Conservation (phyloP, 2,888 invertebrate species). For the Oxystoma pomonae region DNA sequence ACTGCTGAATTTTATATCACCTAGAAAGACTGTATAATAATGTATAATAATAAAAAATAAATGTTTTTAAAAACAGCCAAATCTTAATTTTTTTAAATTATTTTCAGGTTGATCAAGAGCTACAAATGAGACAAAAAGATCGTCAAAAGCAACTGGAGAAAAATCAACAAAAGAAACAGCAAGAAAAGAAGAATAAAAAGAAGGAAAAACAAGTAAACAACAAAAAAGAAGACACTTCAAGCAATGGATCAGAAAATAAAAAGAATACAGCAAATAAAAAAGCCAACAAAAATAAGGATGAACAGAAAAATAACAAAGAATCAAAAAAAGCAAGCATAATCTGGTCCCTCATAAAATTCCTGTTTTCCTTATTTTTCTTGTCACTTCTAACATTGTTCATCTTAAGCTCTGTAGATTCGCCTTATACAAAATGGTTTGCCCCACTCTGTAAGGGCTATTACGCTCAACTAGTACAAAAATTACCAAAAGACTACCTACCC, state of each 20-base stretch:
- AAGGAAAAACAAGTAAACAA: constrained; percentile 32
- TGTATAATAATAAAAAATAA: too few relatives aligned
- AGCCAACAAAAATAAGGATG: constrained; percentile 23
- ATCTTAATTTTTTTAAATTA: background rate
- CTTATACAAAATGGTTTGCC: background rate
- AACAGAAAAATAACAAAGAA: constrained; percentile 21
- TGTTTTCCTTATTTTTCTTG: background rate
- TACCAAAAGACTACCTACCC: constrained; percentile 28
- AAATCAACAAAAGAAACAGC: constrained; percentile 35
- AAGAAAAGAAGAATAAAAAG: constrained; percentile 35
- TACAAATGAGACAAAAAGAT: constrained; percentile 37
- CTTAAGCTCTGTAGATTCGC: background rate
- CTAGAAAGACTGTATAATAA: too few relatives aligned
- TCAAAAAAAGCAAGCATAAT: constrained; percentile 16
- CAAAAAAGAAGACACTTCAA: constrained; percentile 14
- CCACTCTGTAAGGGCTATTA: background rate
- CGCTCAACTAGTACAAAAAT: constrained; percentile 13
- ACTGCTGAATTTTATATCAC: too few relatives aligned
- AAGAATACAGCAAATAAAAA: constrained; percentile 7
- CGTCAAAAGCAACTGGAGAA: constrained; percentile 34
- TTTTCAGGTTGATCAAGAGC: constrained; percentile 44
- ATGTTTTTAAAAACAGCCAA: too few relatives aligned
- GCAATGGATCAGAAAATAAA: constrained; percentile 8
- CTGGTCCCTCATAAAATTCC: constrained; percentile 13
- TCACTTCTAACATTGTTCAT: background rate